Base-by-base conservation (phyloP, 2,888 invertebrate genomes). In the Acrobasis suavella region DNA sequence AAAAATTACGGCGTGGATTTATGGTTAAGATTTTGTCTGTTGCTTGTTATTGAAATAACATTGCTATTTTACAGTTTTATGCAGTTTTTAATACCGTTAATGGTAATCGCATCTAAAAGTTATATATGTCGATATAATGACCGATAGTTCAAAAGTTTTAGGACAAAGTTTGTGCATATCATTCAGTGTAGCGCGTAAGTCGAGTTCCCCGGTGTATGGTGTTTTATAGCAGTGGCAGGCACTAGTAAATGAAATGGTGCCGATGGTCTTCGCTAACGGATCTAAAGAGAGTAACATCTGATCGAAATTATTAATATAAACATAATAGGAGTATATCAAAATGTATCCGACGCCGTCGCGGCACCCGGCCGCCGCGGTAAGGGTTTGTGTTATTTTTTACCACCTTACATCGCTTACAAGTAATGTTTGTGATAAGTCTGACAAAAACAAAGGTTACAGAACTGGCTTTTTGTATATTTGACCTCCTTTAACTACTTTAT, bases 301-400 rank as follows among this genome's bases (percentile, higher is more conserved):
- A 87, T 84, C 77, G 78, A 81, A 69, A 77, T 67, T 70, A 74
- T 64, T 74, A 65, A 64, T 73, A 67, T 67, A 70, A 67, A 70
- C 65, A 64, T 64, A 65, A 62, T 71, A 73, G 66, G 64, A 70
- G 72, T 70, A 71, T 64, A 74, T 73, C 77, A 84, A 74, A 83
- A 96, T 96, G 96, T 96, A 96, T 93, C 95, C 96, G 85, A 93
- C 95, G 85, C 95, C 95, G 88, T 94, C 95, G 87, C 94, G 96
- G 93, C 96, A 96, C 93, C 95, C 96, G 89, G 94, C 95, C 84
- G 94, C 94, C 85, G 94, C 95, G 93, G 95, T 96, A 91, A 95
- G 95, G 95, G 92, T 92, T 85, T 77, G 90, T 91, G 75, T 83
- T 83, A 72, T 79, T 82, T 77, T 81, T 70, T 64, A 32, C 67